Evolutionary conservation across 2,113 vertebrate species (phyloP).

Genomic region (Uria aalge): DNA sequence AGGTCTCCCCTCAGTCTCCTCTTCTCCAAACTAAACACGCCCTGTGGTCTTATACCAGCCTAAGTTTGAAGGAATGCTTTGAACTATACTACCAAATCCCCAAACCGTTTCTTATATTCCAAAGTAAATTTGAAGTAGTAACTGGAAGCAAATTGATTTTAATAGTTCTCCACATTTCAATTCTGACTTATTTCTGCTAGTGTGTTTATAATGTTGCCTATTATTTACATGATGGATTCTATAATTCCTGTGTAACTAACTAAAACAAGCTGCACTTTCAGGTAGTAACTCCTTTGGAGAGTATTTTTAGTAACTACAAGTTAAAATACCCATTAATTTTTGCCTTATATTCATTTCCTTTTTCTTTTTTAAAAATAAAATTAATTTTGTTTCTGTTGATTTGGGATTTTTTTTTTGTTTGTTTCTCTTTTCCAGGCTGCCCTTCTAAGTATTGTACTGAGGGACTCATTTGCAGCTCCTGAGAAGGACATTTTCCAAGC

Average conservation of each 20-base stretch:
- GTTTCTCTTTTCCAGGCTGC: conserved; percentile 76
- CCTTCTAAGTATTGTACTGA: conserved; percentile 86
- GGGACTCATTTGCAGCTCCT: conserved; percentile 93
- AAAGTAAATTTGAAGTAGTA: background rate
- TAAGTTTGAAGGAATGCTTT: background rate
- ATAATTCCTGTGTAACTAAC: background rate
- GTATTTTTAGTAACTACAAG: background rate
- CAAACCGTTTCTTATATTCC: background rate
- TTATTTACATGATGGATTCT: background rate
- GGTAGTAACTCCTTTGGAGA: background rate
- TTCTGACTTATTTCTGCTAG: background rate
- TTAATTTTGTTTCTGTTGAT: background rate
- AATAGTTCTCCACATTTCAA: background rate
- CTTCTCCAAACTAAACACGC: no score
- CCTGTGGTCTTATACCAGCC: background rate
- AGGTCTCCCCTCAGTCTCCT: no score
- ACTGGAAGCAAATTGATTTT: background rate
- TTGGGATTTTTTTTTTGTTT: background rate
- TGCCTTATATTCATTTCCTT: background rate
- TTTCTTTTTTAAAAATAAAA: background rate
- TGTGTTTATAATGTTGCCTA: background rate
- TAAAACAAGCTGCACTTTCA: background rate
- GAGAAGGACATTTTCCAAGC: conserved; percentile 98
- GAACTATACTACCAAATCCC: background rate
- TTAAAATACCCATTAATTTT: background rate